Evolutionary conservation across 2,113 vertebrate species (phyloP).

Genomic region (Steatornis caripensis): DNA sequence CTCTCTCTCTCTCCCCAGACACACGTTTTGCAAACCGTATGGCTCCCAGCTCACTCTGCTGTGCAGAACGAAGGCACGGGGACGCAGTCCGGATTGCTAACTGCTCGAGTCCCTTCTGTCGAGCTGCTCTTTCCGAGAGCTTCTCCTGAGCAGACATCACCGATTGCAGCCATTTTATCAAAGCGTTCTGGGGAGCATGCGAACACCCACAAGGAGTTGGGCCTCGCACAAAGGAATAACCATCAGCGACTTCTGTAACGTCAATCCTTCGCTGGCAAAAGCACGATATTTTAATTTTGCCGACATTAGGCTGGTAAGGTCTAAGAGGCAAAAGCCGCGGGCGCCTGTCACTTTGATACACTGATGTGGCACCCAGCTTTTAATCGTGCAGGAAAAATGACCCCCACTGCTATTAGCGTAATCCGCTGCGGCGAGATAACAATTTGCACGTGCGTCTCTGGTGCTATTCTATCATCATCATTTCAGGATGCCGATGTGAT

Average conservation of each 20-base stretch:
- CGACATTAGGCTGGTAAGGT: neutral
- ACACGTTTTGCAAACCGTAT: too few relatives aligned
- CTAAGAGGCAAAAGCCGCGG: neutral
- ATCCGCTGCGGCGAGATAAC: accelerated
- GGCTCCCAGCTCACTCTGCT: neutral
- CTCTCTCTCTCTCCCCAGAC: neutral
- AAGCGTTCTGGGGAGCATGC: neutral
- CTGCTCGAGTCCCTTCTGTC: neutral
- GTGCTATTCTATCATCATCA: neutral
- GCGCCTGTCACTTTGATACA: too few relatives aligned
- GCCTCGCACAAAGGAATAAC: neutral
- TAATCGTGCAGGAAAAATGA: accelerated
- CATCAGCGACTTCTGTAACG: neutral
- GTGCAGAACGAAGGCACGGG: accelerated
- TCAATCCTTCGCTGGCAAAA: neutral
- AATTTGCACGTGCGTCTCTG: accelerated
- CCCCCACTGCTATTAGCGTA: neutral
- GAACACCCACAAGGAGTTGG: neutral
- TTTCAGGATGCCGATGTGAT: neutral
- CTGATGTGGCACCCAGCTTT: neutral
- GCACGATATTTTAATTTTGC: neutral
- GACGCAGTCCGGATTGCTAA: neutral
- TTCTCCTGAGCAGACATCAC: neutral
- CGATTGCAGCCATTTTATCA: neutral
- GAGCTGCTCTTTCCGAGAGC: neutral